phyloP scores from a whole-genome alignment of 2,797 vertebrate genomes.

The Scolopax bukidnonensis region DNA sequence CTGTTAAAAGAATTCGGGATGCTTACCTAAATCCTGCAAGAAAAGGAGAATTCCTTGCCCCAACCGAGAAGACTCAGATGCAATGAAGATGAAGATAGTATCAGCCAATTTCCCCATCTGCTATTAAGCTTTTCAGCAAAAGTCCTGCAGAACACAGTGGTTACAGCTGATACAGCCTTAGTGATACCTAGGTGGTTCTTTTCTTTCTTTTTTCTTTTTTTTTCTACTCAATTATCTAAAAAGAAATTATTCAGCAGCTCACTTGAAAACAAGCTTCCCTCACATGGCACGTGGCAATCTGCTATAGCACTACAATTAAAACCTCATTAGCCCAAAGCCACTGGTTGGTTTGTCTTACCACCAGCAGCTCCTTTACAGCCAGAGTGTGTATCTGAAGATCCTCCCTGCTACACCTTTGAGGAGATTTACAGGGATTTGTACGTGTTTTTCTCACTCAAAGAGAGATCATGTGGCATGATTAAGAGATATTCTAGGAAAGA shows the following conservation, averaged over 20 bases:
- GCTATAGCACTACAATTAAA: not conserved
- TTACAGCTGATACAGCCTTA: not conserved
- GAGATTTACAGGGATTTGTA: conserved; percentile 50
- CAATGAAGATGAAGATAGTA: conserved; percentile 34
- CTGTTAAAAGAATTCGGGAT: not conserved
- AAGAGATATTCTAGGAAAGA: conserved; percentile 30
- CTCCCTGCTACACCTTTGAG: not conserved
- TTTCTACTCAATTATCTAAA: conserved; percentile 14
- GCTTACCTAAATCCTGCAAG: not conserved
- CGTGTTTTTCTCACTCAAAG: not conserved
- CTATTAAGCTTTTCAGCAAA: not conserved
- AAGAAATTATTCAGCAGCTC: conserved; percentile 35
- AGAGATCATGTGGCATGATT: conserved; percentile 42
- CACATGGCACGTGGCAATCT: not conserved
- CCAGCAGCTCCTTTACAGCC: not conserved
- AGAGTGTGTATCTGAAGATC: not conserved
- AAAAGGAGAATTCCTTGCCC: conserved; percentile 30
- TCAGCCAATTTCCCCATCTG: conserved; percentile 27
- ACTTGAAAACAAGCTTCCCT: conserved; percentile 29
- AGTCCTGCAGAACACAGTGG: not conserved
- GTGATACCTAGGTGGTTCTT: not conserved
- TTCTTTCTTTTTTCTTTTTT: not conserved
- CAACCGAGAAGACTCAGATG: not conserved
- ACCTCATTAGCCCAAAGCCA: not conserved
- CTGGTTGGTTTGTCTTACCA: not conserved